Conservation (phyloP, 1,140 invertebrate species). For the Drosophila parabipectinata region DNA sequence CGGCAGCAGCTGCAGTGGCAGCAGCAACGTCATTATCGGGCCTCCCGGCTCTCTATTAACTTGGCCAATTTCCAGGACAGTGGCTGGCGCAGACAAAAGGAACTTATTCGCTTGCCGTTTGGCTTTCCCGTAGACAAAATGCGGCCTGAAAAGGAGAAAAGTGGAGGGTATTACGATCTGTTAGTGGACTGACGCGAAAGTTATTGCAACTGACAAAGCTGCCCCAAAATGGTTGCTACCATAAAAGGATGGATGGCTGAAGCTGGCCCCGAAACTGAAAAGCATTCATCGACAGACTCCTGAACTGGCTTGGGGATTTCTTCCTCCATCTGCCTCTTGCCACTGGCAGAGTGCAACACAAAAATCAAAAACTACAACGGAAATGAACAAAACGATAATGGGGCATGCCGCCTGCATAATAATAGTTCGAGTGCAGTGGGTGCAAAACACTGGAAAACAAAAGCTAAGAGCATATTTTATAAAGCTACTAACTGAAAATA, state of each 20-base stretch:
- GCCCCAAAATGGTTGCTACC: conserved; percentile 22
- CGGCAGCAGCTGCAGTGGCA: conserved; percentile 48
- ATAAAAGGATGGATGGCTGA: conserved; percentile 2
- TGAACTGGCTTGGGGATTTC: conserved; percentile 4
- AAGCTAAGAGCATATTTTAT: not conserved
- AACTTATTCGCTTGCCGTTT: conserved; percentile 37
- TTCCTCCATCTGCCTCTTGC: conserved; percentile 2
- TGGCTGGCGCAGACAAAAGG: conserved; percentile 51
- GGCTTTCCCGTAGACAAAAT: conserved; percentile 37
- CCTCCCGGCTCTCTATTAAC: conserved; percentile 70
- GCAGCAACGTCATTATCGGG: conserved; percentile 75
- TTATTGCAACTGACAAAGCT: conserved; percentile 75
- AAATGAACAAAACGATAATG: conserved; percentile 76
- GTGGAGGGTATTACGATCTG: conserved; percentile 57
- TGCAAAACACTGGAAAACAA: not conserved
- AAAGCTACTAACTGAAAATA: not conserved
- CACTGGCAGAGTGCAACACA: conserved; percentile 1
- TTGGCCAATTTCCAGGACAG: conserved; percentile 75
- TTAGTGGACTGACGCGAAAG: conserved; percentile 75
- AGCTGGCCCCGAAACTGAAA: conserved; percentile 23
- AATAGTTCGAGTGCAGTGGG: conserved; percentile 48
- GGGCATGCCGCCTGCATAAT: conserved; percentile 69
- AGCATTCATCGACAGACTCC: conserved; percentile 55
- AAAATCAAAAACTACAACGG: conserved; percentile 60
- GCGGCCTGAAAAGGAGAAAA: conserved; percentile 51